Evolutionary conservation across 2,113 vertebrate genomes (phyloP).

Genomic region (Tiliqua scincoides): DNA sequence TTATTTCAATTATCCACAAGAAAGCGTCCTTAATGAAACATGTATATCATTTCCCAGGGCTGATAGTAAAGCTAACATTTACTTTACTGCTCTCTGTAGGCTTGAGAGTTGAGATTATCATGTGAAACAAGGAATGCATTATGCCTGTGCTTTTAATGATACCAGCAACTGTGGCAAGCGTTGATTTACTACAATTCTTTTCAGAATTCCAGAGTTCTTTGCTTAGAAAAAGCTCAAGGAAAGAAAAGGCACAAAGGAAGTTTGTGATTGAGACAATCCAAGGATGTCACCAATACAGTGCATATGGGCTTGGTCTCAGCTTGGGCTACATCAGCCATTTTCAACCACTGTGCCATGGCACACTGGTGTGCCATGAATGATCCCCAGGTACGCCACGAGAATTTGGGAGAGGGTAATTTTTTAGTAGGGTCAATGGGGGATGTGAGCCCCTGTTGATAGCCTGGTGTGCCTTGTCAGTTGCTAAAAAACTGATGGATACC

Average conservation of each 20-base stretch:
- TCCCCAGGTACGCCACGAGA: too few relatives aligned
- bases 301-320: neutral
- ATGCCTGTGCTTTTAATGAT: slow-evolving; percentile 42
- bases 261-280: neutral
- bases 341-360: too few relatives aligned
- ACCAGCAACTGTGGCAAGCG: slow-evolving; percentile 30
- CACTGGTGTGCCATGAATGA: too few relatives aligned
- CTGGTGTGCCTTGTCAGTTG: too few relatives aligned
- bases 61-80: slow-evolving; percentile 49
- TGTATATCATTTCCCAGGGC: slow-evolving; percentile 40
- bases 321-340: too few relatives aligned
- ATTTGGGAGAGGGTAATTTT: too few relatives aligned
- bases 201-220: slow-evolving; percentile 28
- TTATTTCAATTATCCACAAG: slow-evolving; percentile 40
- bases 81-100: slow-evolving; percentile 46
- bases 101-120: slow-evolving; percentile 38
- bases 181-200: slow-evolving; percentile 48
- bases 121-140: slow-evolving; percentile 40
- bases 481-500: too few relatives aligned
- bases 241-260: neutral
- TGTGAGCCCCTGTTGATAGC: too few relatives aligned
- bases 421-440: too few relatives aligned
- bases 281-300: neutral
- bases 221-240: neutral
- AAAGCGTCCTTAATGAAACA: slow-evolving; percentile 43